A percentile compares a stretch with the other conserved stretches of the same genome.
phyloP scores from a whole-genome alignment of 2,113 vertebrate species.

The Clarias gariepinus region DNA sequence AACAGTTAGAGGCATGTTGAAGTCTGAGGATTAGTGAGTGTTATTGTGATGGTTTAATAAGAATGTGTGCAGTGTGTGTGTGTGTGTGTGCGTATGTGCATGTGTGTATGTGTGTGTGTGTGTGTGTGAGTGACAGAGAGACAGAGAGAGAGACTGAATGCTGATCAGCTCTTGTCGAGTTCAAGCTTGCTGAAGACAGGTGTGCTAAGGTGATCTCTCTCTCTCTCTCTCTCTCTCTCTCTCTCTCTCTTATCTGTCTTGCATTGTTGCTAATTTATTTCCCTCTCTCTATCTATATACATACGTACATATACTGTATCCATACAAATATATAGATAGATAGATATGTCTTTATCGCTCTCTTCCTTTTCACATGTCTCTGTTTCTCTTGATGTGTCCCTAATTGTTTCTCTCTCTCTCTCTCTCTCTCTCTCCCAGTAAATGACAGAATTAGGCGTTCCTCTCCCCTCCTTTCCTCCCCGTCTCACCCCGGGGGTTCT shows the following conservation, averaged over 20 bases:
- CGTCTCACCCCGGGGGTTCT: constrained; percentile 58
- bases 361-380: neutral
- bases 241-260: too few species aligned
- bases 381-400: neutral
- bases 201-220: constrained; percentile 56
- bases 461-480: constrained; percentile 48
- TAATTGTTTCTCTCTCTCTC: neutral
- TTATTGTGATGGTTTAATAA: constrained; percentile 70
- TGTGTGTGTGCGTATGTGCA: constrained; percentile 6
- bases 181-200: constrained; percentile 75
- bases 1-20: constrained; percentile 56
- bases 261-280: too few species aligned
- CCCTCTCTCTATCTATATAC: neutral
- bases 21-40: constrained; percentile 55
- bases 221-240: neutral
- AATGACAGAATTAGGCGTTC: constrained; percentile 77
- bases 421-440: constrained; percentile 61
- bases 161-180: constrained; percentile 69
- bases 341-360: too few species aligned
- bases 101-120: constrained; percentile 22
- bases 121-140: constrained; percentile 19
- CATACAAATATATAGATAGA: too few species aligned
- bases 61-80: constrained; percentile 52
- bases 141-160: constrained; percentile 59
- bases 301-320: too few species aligned